Evolutionary conservation across 64 coral and sea anemone genomes (phyloP), one percentile per base, ranked within the genome.

Genomic region (Montipora capricornis): DNA sequence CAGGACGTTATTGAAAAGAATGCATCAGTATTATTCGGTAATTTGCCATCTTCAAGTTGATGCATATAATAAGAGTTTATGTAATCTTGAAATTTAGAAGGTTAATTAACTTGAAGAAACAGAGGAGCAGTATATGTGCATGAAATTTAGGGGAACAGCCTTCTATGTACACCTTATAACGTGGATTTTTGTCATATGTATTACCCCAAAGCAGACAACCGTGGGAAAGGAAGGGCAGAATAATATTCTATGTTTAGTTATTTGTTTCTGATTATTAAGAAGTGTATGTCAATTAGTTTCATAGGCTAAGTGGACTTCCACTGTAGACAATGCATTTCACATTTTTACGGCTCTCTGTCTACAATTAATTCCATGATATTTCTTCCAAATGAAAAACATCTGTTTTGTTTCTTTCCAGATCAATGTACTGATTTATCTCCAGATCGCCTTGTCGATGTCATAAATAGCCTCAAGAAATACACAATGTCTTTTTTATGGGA

Each of bases 401-500:
- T 11, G 11, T 49, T 70, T 1, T 70, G 5, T 49, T 8, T 20
- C 16, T 19, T 85, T 86, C 9, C 64, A 86, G 82, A 2, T 71
- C 82, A 86, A n/a, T 46, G 19, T 17, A 64, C 10, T 64, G 66
- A 64, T 71, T 71, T 86, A 8, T 86, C 82, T 0, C 17, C 82
- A 11, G 82, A 86, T 86, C 82, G 47, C 16, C 71, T 86, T 46
- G 82, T 67, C 4, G 82, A 86, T 50, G 64, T 86, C 15, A 86
- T 86, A 49, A 86, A 86, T 64, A 86, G 82, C 66, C 62, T 86
- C 62, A 86, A 86, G 62, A 86, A 71, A 51, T 86, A 86, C 62
- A 86, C 55, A 11, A 77, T 93, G 59, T 73, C 82, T 12, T 80
- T 88, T 64, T 60, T 93, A 22, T 93, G 92, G 92, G 92, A 93